Evolutionary conservation across 2,888 invertebrate genomes (phyloP).

Genomic region (Caenorhabditis doughertyi): DNA sequence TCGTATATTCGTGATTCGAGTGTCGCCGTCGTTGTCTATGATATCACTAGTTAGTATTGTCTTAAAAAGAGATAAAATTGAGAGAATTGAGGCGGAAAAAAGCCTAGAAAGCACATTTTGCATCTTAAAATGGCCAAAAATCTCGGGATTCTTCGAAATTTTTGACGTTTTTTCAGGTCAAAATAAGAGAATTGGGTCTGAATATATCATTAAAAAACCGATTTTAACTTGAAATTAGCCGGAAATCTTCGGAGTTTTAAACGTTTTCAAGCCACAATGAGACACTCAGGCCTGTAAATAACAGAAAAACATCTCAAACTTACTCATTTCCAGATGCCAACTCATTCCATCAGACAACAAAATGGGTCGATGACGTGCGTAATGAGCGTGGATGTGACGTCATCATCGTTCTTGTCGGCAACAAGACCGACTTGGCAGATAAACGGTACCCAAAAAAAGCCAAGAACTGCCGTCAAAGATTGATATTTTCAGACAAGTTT

Average conservation of each 20-base stretch:
- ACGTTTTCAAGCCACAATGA: too few species aligned
- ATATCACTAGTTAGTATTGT: constrained; percentile 92
- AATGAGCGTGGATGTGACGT: constrained; percentile 99
- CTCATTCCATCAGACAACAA: constrained; percentile 99
- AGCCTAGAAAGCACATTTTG: too few species aligned
- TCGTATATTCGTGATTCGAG: constrained; percentile 99
- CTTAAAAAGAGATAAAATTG: too few species aligned
- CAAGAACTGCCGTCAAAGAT: constrained; percentile 83
- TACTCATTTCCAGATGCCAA: constrained; percentile 88
- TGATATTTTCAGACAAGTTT: constrained; percentile 86
- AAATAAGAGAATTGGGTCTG: not conserved
- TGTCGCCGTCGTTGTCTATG: constrained; percentile 98
- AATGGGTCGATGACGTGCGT: constrained; percentile 99
- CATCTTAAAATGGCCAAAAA: too few species aligned
- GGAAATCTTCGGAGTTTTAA: not conserved
- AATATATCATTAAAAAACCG: too few species aligned
- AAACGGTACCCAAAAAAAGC: too few species aligned
- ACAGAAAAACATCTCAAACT: too few species aligned
- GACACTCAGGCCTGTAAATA: too few species aligned
- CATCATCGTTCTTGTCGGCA: constrained; percentile 99
- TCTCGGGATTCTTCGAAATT: too few species aligned
- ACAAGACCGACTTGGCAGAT: constrained; percentile 99
- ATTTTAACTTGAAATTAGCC: too few species aligned
- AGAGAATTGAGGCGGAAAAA: too few species aligned
- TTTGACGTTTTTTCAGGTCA: not conserved